Evolutionary conservation across 2,113 vertebrate genomes (phyloP), one percentile per base, ranked within the genome.

Genomic region (Microcebus ravelobensis): DNA sequence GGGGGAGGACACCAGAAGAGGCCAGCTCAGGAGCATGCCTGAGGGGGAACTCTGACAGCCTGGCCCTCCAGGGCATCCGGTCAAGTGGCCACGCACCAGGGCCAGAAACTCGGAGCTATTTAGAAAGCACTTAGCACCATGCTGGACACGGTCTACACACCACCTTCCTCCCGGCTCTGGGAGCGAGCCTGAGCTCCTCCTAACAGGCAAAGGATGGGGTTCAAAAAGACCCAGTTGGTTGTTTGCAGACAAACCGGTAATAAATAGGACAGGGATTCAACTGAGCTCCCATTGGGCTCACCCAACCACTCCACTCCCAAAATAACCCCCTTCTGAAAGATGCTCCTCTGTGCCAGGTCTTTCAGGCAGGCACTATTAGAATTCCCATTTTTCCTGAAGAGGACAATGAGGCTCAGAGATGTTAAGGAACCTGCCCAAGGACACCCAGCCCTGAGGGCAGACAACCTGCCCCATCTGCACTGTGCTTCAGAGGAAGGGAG

Each of bases 91-190:
- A 50, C 68, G 63, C 5, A 0, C 12, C 34, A 15, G 65, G 84
- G 21, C 79, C 89, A 82, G 85, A 55, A 27, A 27, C n/a, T 80
- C 91, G 15, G 77, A 42, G 50, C 67, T 1, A 14, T 5, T 12
- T 45, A 59, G 1, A 31, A 25, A 65, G 68, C 14, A 5, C 31
- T 34, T 6, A 1, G 29, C 14, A 4, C 5, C 1, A 13, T 0
- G 29, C 42, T 25, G 31, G 57, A 39, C 42, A 5, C 0, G 0
- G 6, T 48, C n/a, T 34, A 2, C 57, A 8, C 23, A 0, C 20
- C 0, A 0, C 27, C 61, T 21, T 36, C 68, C 45, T 59, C 70
- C 50, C 50, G 42, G 5, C 63, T 52, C 27, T 3, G 42, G 1
- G 52, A 52, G 17, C 21, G 8, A 12, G 50, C 4, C 17, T 2